Evolutionary conservation across 1,140 invertebrate species (phyloP).

Genomic region (Orchesella cincta): DNA sequence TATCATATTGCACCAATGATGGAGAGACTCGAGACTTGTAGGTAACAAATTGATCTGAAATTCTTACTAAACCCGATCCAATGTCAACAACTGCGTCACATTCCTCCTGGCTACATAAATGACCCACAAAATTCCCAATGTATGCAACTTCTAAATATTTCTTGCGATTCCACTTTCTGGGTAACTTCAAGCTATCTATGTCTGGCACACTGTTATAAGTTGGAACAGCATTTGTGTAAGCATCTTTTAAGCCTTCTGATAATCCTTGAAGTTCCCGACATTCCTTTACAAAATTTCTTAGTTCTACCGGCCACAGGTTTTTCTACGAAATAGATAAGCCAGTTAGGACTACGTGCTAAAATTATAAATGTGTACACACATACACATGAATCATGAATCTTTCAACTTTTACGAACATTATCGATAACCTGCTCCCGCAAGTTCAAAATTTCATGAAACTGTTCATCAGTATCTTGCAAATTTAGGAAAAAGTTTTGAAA

Average conservation of each 20-base stretch:
- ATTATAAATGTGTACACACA: neutral
- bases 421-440: neutral
- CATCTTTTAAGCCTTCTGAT: neutral
- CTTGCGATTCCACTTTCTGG: conserved; percentile 36
- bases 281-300: neutral
- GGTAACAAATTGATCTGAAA: neutral
- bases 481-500: conserved; percentile 6
- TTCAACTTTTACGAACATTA: neutral
- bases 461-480: neutral
- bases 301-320: neutral
- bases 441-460: conserved; percentile 32
- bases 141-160: conserved; percentile 34
- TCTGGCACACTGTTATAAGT: too few species aligned
- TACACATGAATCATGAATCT: neutral
- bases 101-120: conserved; percentile 4
- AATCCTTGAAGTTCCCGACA: neutral
- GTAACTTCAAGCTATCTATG: neutral
- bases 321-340: neutral
- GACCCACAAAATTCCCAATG: conserved; percentile 35
- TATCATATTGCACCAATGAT: neutral
- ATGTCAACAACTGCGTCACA: conserved; percentile 36
- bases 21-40: conserved; percentile 47
- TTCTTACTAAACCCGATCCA: conserved; percentile 25
- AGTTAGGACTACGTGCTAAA: too few species aligned
- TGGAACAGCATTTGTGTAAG: neutral